Evolutionary conservation across 2,888 invertebrate species (phyloP).

Genomic region (Sinopyrophorus schimmeli): DNA sequence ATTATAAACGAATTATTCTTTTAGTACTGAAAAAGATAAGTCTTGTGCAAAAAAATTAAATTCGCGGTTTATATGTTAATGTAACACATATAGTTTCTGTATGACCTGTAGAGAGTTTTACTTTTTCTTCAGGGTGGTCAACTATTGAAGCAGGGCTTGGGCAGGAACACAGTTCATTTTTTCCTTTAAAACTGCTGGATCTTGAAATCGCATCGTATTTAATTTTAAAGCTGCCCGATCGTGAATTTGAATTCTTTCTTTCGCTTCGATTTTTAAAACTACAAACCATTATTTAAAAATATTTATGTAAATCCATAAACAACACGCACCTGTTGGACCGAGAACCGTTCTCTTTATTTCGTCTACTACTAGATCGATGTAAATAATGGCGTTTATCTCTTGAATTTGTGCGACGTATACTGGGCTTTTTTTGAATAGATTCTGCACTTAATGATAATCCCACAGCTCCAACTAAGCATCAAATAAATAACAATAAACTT

Average conservation of each 20-base stretch:
- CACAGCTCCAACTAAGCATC: constrained; percentile 59
- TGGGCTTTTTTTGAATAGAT: constrained; percentile 64
- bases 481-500: neutral
- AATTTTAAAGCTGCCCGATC: constrained; percentile 51
- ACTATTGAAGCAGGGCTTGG: constrained; percentile 38
- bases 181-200: constrained; percentile 53
- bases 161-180: constrained; percentile 52
- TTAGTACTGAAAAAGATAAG: constrained; percentile 5
- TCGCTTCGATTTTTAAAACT: constrained; percentile 52
- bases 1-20: neutral
- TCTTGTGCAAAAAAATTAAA: constrained; percentile 40
- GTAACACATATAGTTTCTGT: constrained; percentile 54
- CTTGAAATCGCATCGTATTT: constrained; percentile 53
- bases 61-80: constrained; percentile 54
- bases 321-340: constrained; percentile 51
- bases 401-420: constrained; percentile 61
- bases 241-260: constrained; percentile 47
- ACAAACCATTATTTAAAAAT: constrained; percentile 3
- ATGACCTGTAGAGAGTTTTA: constrained; percentile 27
- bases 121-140: constrained; percentile 26
- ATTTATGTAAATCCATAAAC: constrained; percentile 1
- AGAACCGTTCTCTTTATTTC: constrained; percentile 62
- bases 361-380: constrained; percentile 59
- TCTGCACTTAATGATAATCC: constrained; percentile 67
- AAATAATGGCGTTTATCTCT: constrained; percentile 60